Base-by-base conservation (phyloP, 1,140 invertebrate species). In the Caenorhabditis latens region DNA sequence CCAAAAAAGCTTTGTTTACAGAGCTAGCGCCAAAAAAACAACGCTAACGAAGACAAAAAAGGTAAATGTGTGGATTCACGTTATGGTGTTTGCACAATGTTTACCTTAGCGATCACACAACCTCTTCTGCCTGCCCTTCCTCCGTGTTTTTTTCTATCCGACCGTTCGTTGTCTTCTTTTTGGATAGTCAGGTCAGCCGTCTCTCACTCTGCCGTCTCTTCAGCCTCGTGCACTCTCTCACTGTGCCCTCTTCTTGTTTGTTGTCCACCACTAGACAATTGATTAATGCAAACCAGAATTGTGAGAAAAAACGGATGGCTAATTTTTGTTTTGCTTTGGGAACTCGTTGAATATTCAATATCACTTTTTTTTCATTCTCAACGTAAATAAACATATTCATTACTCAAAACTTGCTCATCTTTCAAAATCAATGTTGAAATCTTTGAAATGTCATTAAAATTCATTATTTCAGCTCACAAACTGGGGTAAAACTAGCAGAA, bases 31-130 rank as follows among this genome's bases (percentile, higher is more conserved):
- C 24, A 7, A 79, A 19, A 48, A 24, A 11, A 63, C 21, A 19
- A 11, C 24, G 6, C 13, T 79, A 16, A 13, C 7, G 19, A 11
- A 4, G 16, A 4, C 13, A 50, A 50, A 53, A 53, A 53, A 50
- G 11, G 21, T 5, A 4, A 7, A 13, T 79, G 46, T 79, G 71
- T 32, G 71, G 46, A 79, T 50, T 79, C 19, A 21, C 71, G 71
- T 79, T 79, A 53, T 32, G 71, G 71, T 79, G 71, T 79, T 79
- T 79, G 71, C 71, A 79, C 71, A 50, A 11, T 79, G 71, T 79
- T 79, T 50, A n/a, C n/a, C 46, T 50, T 42, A 14, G 71, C 8
- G 40, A 4, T 14, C 46, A 14, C 71, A 8, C 46, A 16, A n/a
- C 19, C 65, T 13, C 46, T 40, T 50, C n/a, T 50, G 21, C 14